These are phyloP conservation scores for Branchipolynoe longqiensis DNA, from an alignment of 2,888 invertebrate species.

Conservation along the genomic window DNA sequence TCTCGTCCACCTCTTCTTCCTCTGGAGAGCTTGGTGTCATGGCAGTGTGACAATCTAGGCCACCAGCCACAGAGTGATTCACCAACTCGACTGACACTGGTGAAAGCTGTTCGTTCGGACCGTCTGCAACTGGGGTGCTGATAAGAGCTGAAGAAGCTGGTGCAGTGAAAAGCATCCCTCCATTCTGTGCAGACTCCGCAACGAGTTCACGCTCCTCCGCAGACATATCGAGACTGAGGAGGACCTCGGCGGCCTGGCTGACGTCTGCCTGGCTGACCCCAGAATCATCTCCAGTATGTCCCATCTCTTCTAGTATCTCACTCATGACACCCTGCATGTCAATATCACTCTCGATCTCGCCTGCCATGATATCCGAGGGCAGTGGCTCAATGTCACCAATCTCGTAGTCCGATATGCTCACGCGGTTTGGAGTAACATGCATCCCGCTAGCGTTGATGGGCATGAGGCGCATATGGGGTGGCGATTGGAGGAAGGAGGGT, in stretches of 20 bases:
- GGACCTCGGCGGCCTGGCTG: conserved; percentile 31
- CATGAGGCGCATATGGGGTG: neutral
- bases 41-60: too few species aligned
- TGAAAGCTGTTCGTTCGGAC: neutral
- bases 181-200: neutral
- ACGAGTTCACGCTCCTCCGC: conserved; percentile 32
- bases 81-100: neutral
- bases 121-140: too few species aligned
- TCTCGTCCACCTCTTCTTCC: too few species aligned
- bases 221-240: conserved; percentile 42
- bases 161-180: neutral
- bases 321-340: conserved; percentile 49
- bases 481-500: conserved; percentile 22
- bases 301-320: conserved; percentile 48
- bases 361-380: conserved; percentile 47
- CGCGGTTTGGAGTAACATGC: neutral
- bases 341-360: conserved; percentile 33
- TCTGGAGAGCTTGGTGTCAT: neutral
- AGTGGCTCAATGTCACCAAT: conserved; percentile 43
- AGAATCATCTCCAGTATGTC: conserved; percentile 30
- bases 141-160: too few species aligned
- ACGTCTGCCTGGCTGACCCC: conserved; percentile 49
- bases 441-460: neutral
- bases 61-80: too few species aligned
- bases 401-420: conserved; percentile 21